Percentiles rank a stretch among this genome's conserved stretches.
These are phyloP conservation scores for Drosophila asahinai DNA, from an alignment of 1,140 invertebrate genomes.

Conservation along the genomic window DNA sequence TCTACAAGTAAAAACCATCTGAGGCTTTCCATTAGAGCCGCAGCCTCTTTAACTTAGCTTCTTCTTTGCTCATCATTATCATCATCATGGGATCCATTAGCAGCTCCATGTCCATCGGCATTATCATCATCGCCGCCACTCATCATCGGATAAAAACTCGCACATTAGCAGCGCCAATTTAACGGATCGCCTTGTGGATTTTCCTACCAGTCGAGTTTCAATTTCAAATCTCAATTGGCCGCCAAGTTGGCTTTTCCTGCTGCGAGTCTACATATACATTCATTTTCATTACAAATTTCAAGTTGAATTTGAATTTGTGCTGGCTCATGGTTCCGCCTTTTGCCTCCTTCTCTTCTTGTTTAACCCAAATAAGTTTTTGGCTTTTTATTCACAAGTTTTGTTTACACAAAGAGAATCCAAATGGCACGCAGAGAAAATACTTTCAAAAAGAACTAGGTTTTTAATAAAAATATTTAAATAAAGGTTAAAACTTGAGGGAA, in stretches of 20 bases:
- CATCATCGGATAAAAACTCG: constrained; percentile 25
- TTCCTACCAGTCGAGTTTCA: constrained; percentile 56
- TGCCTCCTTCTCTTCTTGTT: constrained; percentile 12
- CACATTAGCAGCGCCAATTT: constrained; percentile 60
- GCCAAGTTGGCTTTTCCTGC: constrained; percentile 57
- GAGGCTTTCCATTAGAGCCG: constrained; percentile 20
- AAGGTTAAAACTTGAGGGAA: not conserved
- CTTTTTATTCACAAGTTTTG: constrained; percentile 54
- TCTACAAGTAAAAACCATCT: not conserved
- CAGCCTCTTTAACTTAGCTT: constrained; percentile 21
- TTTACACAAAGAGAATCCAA: constrained; percentile 24
- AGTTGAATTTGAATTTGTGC: constrained; percentile 46
- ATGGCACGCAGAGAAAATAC: not conserved
- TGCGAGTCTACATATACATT: constrained; percentile 22
- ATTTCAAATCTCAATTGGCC: constrained; percentile 73
- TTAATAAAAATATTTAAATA: not conserved
- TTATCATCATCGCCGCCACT: constrained; percentile 24
- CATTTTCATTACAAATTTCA: constrained; percentile 56
- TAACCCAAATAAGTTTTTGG: constrained; percentile 69
- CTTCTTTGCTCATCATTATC: constrained; percentile 25
- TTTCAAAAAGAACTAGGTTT: not conserved
- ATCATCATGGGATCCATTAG: constrained; percentile 39
- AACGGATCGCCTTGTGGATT: constrained; percentile 33
- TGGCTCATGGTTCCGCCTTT: constrained; percentile 46
- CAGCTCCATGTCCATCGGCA: constrained; percentile 17